Evolutionary conservation across 2,113 vertebrate genomes (phyloP).

Genomic region (Grus americana): DNA sequence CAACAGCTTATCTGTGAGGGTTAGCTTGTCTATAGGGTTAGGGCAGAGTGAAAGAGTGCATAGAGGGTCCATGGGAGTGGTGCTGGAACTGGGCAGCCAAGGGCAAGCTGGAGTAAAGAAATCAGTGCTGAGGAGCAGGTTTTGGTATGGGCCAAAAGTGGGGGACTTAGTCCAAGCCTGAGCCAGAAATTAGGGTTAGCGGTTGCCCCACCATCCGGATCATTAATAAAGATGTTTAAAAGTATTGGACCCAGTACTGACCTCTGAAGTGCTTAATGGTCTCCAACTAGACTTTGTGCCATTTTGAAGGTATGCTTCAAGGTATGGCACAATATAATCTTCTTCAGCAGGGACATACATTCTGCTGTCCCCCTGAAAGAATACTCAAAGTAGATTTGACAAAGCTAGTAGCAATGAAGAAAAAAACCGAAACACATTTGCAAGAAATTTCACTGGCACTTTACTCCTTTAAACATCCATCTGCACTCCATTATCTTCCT

Average conservation of each 20-base stretch:
- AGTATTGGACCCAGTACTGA: neutral
- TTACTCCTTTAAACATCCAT: neutral
- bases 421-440: neutral
- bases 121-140: neutral
- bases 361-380: neutral
- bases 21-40: neutral
- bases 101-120: neutral
- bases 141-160: neutral
- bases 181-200: neutral
- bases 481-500: neutral
- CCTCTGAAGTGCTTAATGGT: neutral
- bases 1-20: neutral
- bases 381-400: neutral
- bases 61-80: neutral
- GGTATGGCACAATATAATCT: neutral
- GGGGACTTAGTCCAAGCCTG: neutral
- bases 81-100: neutral
- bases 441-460: neutral
- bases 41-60: neutral
- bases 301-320: neutral
- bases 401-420: neutral
- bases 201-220: neutral
- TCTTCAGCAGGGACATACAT: neutral
- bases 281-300: neutral
- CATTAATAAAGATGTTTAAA: neutral